Evolutionary conservation across 2,113 vertebrate genomes (phyloP).

Genomic region (Collichthys lucidus): DNA sequence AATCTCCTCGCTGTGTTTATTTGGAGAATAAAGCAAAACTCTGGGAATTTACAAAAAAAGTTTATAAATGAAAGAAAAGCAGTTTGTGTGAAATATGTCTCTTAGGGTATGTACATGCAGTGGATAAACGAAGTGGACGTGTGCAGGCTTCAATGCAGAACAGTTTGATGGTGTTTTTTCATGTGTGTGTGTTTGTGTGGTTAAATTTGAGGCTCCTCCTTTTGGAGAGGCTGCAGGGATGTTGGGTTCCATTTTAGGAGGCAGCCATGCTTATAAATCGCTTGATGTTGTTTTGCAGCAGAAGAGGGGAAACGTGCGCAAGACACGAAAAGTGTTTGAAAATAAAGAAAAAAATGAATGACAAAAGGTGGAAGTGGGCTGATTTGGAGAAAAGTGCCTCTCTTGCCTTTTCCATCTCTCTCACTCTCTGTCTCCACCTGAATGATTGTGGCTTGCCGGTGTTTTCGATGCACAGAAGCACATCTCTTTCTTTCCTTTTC

Average conservation of each 20-base stretch:
- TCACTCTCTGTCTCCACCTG: slow-evolving; percentile 14
- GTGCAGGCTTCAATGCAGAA: slow-evolving; percentile 2
- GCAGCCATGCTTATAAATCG: slow-evolving; percentile 70
- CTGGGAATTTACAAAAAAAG: not conserved
- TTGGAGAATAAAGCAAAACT: slow-evolving; percentile 2
- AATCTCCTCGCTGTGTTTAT: slow-evolving; percentile 1
- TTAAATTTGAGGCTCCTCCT: slow-evolving; percentile 32
- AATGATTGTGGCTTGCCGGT: slow-evolving; percentile 39
- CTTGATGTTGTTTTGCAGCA: slow-evolving; percentile 66
- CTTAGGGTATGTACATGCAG: not conserved
- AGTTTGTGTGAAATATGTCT: not conserved
- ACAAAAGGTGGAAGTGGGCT: slow-evolving; percentile 62
- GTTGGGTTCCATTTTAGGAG: slow-evolving; percentile 71
- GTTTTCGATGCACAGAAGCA: slow-evolving; percentile 54
- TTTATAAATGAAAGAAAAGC: too few species aligned
- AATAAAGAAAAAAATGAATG: slow-evolving; percentile 45
- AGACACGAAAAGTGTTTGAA: slow-evolving; percentile 51
- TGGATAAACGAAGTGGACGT: not conserved
- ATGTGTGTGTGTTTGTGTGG: not conserved
- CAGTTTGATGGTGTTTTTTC: not conserved
- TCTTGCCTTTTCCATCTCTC: slow-evolving; percentile 32
- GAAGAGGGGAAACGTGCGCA: slow-evolving; percentile 57
- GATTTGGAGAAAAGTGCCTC: slow-evolving; percentile 39
- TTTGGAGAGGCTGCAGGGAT: slow-evolving; percentile 51
- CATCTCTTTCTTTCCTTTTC: slow-evolving; percentile 17